Conservation (phyloP, 2,797 vertebrate species). For the Semotilus atromaculatus region DNA sequence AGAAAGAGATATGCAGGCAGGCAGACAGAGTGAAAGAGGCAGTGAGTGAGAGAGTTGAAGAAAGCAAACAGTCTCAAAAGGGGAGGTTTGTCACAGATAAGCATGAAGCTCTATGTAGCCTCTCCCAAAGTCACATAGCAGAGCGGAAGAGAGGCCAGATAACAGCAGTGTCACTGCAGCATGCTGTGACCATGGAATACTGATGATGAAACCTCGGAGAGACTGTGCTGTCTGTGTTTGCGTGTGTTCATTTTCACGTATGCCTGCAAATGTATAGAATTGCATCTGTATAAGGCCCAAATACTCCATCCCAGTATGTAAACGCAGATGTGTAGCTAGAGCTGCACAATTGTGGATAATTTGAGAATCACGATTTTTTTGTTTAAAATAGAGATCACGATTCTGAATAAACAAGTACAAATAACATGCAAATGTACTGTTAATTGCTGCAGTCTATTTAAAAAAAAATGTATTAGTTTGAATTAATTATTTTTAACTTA, state of each 20-base stretch:
- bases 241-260: constrained; percentile 28
- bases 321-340: background rate
- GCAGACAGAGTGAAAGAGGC: background rate
- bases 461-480: background rate
- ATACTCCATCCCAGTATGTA: background rate
- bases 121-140: constrained; percentile 42
- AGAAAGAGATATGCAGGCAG: constrained; percentile 4
- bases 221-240: constrained; percentile 31
- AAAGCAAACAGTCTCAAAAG: constrained; percentile 49
- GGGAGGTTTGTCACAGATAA: constrained; percentile 59
- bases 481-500: background rate
- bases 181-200: constrained; percentile 52
- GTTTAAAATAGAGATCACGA: background rate
- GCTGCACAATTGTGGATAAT: background rate
- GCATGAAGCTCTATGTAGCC: constrained; percentile 42
- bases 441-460: background rate
- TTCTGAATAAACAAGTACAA: background rate
- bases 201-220: constrained; percentile 48
- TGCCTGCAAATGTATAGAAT: background rate
- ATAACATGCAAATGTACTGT: background rate
- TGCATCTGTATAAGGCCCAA: background rate
- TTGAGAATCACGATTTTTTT: background rate
- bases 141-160: constrained; percentile 49
- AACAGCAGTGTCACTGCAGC: constrained; percentile 55
- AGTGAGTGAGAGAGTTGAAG: constrained; percentile 6